A percentile compares a stretch with the other conserved stretches of the same genome.
Evolutionary conservation across 2,113 vertebrate species (phyloP).

Genomic region (Phrynocephalus versicolor): DNA sequence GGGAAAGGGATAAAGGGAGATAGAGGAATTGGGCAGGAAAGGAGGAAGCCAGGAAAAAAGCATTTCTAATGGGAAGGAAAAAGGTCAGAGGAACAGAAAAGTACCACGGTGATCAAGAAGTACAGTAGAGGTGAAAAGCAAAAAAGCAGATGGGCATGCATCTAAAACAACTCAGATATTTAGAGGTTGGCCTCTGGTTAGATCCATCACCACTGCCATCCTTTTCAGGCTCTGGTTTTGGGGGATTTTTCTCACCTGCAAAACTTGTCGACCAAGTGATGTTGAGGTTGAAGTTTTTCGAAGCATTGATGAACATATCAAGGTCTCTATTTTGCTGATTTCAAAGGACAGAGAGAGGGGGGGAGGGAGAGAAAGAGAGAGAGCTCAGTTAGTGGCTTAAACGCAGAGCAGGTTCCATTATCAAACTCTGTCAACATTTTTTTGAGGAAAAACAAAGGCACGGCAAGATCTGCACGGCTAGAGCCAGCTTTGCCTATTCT

Average conservation of each 20-base stretch:
- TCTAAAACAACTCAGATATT: background rate
- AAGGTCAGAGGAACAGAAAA: background rate
- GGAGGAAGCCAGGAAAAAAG: background rate
- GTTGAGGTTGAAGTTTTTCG: slow-evolving; percentile 99
- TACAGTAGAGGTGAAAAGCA: too few relatives aligned
- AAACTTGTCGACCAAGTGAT: slow-evolving; percentile 98
- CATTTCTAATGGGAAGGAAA: background rate
- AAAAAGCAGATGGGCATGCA: background rate
- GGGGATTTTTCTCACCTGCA: slow-evolving; percentile 79
- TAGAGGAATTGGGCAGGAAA: background rate
- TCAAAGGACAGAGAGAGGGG: background rate
- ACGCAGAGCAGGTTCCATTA: background rate
- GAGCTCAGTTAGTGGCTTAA: slow-evolving; percentile 17
- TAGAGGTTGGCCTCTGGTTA: background rate
- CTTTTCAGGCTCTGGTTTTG: background rate
- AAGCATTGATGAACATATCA: slow-evolving; percentile 98
- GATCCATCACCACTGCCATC: background rate
- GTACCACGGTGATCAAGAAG: background rate
- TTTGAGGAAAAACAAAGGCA: background rate
- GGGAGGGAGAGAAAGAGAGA: background rate
- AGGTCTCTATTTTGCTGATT: slow-evolving; percentile 93
- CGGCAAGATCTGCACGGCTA: background rate
- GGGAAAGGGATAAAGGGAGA: background rate
- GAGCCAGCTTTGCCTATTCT: background rate
- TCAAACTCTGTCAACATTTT: background rate